phyloP scores from a whole-genome alignment of 2,888 invertebrate genomes.

The Ceraclea dissimilis region DNA sequence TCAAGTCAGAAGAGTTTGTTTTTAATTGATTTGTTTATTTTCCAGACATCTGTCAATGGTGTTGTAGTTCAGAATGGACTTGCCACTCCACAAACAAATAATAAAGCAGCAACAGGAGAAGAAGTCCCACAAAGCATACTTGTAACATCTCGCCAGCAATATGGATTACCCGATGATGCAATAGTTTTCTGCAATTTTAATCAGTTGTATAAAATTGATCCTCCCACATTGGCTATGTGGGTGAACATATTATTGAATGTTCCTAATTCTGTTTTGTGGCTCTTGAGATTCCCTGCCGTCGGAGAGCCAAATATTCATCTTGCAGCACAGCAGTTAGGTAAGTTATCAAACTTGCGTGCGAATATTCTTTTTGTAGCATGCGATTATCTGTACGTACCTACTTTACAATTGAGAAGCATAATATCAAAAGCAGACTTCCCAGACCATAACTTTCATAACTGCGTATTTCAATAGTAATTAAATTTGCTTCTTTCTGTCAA shows the following conservation, averaged over 20 bases:
- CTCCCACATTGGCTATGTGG: conserved; percentile 89
- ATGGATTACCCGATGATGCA: conserved; percentile 89
- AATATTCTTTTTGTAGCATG: too few relatives aligned
- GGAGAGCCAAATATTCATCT: conserved; percentile 75
- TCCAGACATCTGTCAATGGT: conserved; percentile 76
- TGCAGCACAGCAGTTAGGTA: conserved; percentile 70
- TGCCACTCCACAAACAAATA: conserved; percentile 84
- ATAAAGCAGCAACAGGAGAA: conserved; percentile 94
- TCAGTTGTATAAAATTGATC: conserved; percentile 98
- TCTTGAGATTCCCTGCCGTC: conserved; percentile 88
- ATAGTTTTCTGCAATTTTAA: conserved; percentile 99
- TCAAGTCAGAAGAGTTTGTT: background rate
- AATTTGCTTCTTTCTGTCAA: too few relatives aligned
- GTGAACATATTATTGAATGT: conserved; percentile 87
- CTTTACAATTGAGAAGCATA: too few relatives aligned
- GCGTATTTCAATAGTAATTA: too few relatives aligned
- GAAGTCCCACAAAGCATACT: conserved; percentile 88
- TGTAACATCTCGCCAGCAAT: conserved; percentile 90
- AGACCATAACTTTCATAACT: too few relatives aligned
- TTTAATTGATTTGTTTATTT: background rate
- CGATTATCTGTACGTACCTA: too few relatives aligned
- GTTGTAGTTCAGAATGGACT: conserved; percentile 92
- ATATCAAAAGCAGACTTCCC: too few relatives aligned
- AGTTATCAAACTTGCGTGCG: conserved; percentile 13
- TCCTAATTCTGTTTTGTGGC: conserved; percentile 90